Percentiles rank a stretch among this genome's conserved stretches.
phyloP scores from a whole-genome alignment of 2,888 invertebrate species.

The Troglohyphantes excavatus region DNA sequence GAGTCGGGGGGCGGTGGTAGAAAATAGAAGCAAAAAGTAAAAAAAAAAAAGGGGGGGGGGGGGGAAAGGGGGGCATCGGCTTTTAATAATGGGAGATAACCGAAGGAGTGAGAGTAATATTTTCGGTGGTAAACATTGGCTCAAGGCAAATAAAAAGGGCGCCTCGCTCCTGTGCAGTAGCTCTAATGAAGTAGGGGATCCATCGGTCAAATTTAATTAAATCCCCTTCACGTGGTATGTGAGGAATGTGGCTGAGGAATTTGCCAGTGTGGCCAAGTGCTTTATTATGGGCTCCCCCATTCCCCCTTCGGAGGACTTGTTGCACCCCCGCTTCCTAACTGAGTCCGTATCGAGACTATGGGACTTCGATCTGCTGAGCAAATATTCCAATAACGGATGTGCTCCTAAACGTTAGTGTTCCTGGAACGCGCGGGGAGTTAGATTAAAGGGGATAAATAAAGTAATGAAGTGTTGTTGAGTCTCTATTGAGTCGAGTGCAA shows the following conservation, averaged over 20 bases:
- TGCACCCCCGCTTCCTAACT: constrained; percentile 43
- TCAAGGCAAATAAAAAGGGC: constrained; percentile 70
- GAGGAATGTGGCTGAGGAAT: constrained; percentile 66
- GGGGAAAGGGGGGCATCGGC: constrained; percentile 8
- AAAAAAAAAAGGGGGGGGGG: neutral
- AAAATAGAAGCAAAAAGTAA: neutral
- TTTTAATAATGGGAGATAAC: constrained; percentile 68
- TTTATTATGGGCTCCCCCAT: constrained; percentile 58
- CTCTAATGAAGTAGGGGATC: constrained; percentile 75
- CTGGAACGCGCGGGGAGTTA: neutral
- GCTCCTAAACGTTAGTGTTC: constrained; percentile 56
- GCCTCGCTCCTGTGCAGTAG: neutral
- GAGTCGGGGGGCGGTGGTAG: neutral
- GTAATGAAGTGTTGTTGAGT: constrained; percentile 7
- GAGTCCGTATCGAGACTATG: neutral
- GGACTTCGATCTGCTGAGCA: constrained; percentile 14
- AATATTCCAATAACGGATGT: constrained; percentile 74
- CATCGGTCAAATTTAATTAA: constrained; percentile 79
- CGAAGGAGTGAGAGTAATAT: constrained; percentile 66
- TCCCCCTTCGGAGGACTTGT: constrained; percentile 51
- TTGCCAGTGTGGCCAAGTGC: constrained; percentile 77
- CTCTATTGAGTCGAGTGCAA: constrained; percentile 10
- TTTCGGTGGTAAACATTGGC: constrained; percentile 76
- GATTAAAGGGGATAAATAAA: constrained; percentile 9
- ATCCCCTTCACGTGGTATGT: constrained; percentile 56